Base-by-base conservation (phyloP, 2,113 vertebrate genomes). In the Podilymbus podiceps region DNA sequence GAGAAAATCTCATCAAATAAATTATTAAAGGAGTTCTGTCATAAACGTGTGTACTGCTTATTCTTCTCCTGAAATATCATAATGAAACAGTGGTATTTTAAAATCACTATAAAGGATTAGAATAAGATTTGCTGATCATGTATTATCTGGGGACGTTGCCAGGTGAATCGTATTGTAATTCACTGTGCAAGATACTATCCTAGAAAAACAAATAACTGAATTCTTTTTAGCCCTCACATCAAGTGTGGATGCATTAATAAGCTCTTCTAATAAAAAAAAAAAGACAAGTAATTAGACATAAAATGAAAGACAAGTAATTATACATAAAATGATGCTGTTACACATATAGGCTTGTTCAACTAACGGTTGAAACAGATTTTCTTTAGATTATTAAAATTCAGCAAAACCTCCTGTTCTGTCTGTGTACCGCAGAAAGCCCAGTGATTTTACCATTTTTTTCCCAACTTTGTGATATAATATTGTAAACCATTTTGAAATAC, bases 261-360 rank as follows among this genome's bases (percentile, higher is more conserved):
- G 86, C 27, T 87, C 58, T 92, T 96, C 84, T 96, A 96, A 97
- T 93, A 40, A 82, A 95, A 96, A 95, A n/a, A n/a, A n/a, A n/a
- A 96, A 67, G 63, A 95, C 78, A 97, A 67, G 50, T 90, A 96
- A 97, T 90, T 96, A 90, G 66, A 95, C 19, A n/a, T 73, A 93
- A 97, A 98, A 97, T 60, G 74, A 91, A 96, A 67, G 63, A 95
- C 78, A 97, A 67, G 50, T 90, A 96, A 97, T 90, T 96, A 90
- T 68, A 95, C 19, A n/a, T 73, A 93, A 97, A 98, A 97, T 60
- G 74, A 91, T 96, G 66, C 44, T 84, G 44, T 89, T 85, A 90
- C n/a, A 85, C 50, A 81, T 81, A 88, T 1, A 83, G 12, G 52
- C 47, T 87, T 40, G 8, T 88, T 88, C 52, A 79, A 74, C 67